These are phyloP conservation scores for Naso thynnoides DNA, from an alignment of 2,797 vertebrate genomes.

Conservation along the genomic window DNA sequence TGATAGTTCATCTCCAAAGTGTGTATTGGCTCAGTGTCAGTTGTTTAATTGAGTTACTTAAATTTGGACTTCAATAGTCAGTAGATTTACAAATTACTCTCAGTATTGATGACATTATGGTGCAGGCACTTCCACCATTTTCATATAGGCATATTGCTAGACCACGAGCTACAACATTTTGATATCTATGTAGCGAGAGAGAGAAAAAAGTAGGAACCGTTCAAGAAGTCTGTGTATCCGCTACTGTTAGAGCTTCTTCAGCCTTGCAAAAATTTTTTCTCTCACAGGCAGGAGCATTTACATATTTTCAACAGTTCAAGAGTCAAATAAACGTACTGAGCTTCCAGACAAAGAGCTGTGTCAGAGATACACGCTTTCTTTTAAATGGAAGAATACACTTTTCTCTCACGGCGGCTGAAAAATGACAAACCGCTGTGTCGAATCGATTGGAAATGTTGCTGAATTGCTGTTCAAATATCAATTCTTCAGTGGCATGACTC, in stretches of 20 bases:
- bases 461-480: not conserved
- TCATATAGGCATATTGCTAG: not conserved
- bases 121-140: not conserved
- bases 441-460: not conserved
- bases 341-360: not conserved
- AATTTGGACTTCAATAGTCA: not conserved
- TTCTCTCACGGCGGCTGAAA: not conserved
- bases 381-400: not conserved
- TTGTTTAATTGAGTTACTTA: not conserved
- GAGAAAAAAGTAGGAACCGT: not conserved
- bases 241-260: not conserved
- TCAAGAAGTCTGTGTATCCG: not conserved
- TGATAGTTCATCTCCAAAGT: not conserved
- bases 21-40: not conserved
- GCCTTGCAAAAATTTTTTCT: not conserved
- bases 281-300: not conserved
- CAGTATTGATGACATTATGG: not conserved
- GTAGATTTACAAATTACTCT: not conserved
- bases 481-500: not conserved
- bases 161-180: not conserved
- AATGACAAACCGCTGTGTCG: too few relatives aligned
- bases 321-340: constrained; percentile 4
- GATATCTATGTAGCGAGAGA: not conserved
- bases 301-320: not conserved
- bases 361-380: not conserved